A percentile compares a stretch with the other conserved stretches of the same genome.
Conservation (phyloP, 2,888 invertebrate genomes). For the Pandemis cinnamomeana region DNA sequence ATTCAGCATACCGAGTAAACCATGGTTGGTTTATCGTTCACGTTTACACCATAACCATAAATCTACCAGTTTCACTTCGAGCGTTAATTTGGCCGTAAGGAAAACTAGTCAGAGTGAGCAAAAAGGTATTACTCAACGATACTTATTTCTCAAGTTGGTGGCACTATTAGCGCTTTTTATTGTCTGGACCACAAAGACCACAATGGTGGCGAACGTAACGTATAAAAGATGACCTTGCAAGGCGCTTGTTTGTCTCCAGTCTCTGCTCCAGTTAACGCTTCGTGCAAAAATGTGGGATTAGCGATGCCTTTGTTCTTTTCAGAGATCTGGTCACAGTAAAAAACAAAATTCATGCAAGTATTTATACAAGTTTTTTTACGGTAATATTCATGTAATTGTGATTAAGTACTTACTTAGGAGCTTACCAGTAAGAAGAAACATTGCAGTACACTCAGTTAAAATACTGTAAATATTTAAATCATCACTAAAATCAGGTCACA, state of each 20-base stretch:
- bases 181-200: slow-evolving; percentile 15
- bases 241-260: slow-evolving; percentile 25
- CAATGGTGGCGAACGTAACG: slow-evolving; percentile 21
- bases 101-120: background rate
- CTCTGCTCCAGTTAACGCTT: slow-evolving; percentile 34
- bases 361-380: too few relatives aligned
- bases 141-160: background rate
- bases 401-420: too few relatives aligned
- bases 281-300: slow-evolving; percentile 23
- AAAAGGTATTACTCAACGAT: background rate
- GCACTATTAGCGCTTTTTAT: slow-evolving; percentile 4
- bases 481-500: too few relatives aligned
- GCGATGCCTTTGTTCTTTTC: slow-evolving; percentile 18
- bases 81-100: background rate
- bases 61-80: background rate
- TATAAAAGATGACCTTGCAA: slow-evolving; percentile 35
- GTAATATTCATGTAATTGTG: too few relatives aligned
- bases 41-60: slow-evolving; percentile 4
- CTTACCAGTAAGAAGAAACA: too few relatives aligned
- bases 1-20: slow-evolving; percentile 5
- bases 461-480: too few relatives aligned
- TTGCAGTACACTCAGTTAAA: too few relatives aligned
- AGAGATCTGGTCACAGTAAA: background rate
- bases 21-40: background rate
- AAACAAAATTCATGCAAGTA: too few relatives aligned